A percentile compares a stretch with the other conserved stretches of the same genome.
phyloP scores from a whole-genome alignment of 2,113 vertebrate species.

The Neodontobutis hainanensis region DNA sequence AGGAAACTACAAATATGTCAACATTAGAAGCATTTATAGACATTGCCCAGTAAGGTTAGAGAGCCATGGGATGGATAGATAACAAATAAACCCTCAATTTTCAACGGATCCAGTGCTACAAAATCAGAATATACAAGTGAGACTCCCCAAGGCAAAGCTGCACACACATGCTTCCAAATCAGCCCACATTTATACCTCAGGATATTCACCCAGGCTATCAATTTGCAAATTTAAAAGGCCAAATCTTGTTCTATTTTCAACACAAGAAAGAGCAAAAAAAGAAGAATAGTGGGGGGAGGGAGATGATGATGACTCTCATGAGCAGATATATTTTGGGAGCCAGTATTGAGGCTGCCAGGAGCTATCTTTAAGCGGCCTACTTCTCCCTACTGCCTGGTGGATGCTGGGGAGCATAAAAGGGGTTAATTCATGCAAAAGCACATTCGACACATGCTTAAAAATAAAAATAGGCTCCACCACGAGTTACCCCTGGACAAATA shows the following conservation, averaged over 20 bases:
- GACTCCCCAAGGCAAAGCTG: constrained; percentile 5
- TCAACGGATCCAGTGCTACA: constrained; percentile 24
- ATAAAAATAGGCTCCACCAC: constrained; percentile 5
- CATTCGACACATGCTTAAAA: constrained; percentile 16
- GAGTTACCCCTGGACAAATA: constrained; percentile 14
- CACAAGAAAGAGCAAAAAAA: constrained; percentile 39
- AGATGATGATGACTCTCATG: constrained; percentile 65
- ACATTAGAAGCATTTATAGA: background rate
- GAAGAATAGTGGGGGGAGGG: constrained; percentile 51
- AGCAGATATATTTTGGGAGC: constrained; percentile 77
- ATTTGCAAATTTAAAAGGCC: constrained; percentile 32
- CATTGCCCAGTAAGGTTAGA: constrained; percentile 21
- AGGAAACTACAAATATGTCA: no score
- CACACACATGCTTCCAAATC: background rate
- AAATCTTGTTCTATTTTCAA: constrained; percentile 37
- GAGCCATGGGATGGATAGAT: constrained; percentile 1
- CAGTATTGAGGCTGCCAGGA: constrained; percentile 75
- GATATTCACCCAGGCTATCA: constrained; percentile 10
- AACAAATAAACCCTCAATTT: background rate
- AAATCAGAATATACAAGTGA: constrained; percentile 30
- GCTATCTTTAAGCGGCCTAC: constrained; percentile 80
- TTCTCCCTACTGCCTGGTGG: constrained; percentile 68
- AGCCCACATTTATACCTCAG: background rate
- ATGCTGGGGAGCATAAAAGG: constrained; percentile 48
- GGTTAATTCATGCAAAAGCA: constrained; percentile 42